Evolutionary conservation across 2,797 vertebrate genomes (phyloP).

Genomic region (Orientallactaga sibirica): DNA sequence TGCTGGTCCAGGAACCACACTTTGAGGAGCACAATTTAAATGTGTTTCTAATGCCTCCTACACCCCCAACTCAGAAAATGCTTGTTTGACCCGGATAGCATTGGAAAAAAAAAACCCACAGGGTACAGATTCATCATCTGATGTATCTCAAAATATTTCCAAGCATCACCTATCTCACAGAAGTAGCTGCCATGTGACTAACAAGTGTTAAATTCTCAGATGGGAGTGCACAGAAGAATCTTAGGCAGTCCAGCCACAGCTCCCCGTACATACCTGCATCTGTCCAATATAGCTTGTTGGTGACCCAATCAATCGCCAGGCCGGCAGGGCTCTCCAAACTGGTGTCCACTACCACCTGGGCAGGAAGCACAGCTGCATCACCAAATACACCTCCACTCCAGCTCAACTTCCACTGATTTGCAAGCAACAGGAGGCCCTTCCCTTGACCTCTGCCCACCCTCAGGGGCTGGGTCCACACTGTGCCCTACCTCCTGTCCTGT

Average conservation of each 20-base stretch:
- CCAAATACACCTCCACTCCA: background rate
- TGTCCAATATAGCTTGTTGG: conserved; percentile 98
- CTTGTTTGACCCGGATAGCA: background rate
- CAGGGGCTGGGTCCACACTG: background rate
- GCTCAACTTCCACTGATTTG: background rate
- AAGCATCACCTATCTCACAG: background rate
- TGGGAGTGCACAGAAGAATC: background rate
- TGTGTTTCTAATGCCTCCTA: conserved; percentile 6
- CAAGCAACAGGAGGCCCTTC: background rate
- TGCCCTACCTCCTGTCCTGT: conserved; percentile 94
- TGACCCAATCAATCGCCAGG: conserved; percentile 98
- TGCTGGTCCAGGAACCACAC: background rate
- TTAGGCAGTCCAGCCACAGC: background rate
- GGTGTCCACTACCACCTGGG: conserved; percentile 96
- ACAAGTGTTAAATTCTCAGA: background rate
- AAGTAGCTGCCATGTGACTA: background rate
- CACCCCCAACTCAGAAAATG: background rate
- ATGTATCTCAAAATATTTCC: conserved; percentile 39
- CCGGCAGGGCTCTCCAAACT: conserved; percentile 99
- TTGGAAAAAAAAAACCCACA: conserved; percentile 12
- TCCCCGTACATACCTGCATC: conserved; percentile 93
- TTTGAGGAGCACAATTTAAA: background rate
- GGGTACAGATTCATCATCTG: background rate
- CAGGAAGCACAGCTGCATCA: conserved; percentile 76
- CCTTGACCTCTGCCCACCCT: background rate